These are phyloP conservation scores for Clarias macrocephalus DNA, from an alignment of 2,113 vertebrate species.

Conservation along the genomic window DNA sequence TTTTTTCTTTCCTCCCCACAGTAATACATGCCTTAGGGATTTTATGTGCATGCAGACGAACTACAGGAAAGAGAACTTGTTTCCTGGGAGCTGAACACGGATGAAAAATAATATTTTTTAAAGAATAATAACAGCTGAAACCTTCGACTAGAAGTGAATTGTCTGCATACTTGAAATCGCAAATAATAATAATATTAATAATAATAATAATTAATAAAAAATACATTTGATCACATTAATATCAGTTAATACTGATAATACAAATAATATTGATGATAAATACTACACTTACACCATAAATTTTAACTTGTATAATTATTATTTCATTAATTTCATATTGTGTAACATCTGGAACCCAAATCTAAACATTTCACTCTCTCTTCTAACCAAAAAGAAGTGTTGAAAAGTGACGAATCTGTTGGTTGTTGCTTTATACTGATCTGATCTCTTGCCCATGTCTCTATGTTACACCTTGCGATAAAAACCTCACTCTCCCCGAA, in stretches of 20 bases:
- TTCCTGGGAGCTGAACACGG: neutral
- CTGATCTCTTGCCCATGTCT: neutral
- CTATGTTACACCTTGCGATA: neutral
- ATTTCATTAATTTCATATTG: neutral
- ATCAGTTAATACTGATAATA: no score
- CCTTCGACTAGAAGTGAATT: neutral
- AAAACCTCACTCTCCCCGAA: conserved; percentile 5
- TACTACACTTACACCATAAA: neutral
- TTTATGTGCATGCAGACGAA: neutral
- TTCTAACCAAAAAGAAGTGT: neutral
- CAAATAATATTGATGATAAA: no score
- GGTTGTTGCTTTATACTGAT: conserved; percentile 15
- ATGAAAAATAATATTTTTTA: neutral
- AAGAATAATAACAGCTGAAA: neutral
- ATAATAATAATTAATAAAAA: neutral
- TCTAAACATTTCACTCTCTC: neutral
- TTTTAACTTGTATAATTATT: neutral
- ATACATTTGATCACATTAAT: no score
- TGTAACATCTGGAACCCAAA: neutral
- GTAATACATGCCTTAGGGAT: no score
- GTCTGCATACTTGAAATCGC: neutral
- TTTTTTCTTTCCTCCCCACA: neutral
- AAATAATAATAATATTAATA: neutral
- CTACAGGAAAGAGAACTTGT: neutral
- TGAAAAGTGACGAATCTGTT: neutral